phyloP scores from a whole-genome alignment of 2,797 vertebrate genomes.

The Naso thynnoides region DNA sequence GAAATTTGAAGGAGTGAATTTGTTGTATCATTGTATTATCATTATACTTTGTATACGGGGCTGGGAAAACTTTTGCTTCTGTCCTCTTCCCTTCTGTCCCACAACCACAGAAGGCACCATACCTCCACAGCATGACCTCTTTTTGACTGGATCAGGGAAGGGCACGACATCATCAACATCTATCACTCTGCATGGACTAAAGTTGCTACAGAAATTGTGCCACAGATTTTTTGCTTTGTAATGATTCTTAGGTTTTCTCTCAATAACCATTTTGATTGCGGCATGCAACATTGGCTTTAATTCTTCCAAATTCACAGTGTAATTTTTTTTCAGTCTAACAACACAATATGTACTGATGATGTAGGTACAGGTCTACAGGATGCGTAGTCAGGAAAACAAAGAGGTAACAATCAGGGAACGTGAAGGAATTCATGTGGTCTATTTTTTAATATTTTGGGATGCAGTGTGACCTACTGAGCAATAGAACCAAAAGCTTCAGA shows the following conservation, averaged over 20 bases:
- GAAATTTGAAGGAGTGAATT: no score
- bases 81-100: constrained; percentile 23
- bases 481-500: no score
- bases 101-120: constrained; percentile 30
- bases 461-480: no score
- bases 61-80: not conserved
- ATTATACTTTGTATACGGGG: constrained; percentile 12
- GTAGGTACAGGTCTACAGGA: not conserved
- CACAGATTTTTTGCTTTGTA: constrained; percentile 23
- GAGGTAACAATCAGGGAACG: not conserved
- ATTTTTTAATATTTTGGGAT: no score
- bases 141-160: constrained; percentile 41
- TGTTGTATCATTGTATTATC: no score
- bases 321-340: not conserved
- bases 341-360: not conserved
- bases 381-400: not conserved
- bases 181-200: constrained; percentile 49
- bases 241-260: constrained; percentile 10
- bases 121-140: constrained; percentile 37
- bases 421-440: not conserved
- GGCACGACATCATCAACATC: constrained; percentile 47
- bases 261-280: not conserved
- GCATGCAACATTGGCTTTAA: not conserved
- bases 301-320: not conserved
- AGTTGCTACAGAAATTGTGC: constrained; percentile 11